These are phyloP conservation scores for Sarotherodon lohbergeri DNA, from an alignment of 2,113 vertebrate genomes.

Conservation along the genomic window DNA sequence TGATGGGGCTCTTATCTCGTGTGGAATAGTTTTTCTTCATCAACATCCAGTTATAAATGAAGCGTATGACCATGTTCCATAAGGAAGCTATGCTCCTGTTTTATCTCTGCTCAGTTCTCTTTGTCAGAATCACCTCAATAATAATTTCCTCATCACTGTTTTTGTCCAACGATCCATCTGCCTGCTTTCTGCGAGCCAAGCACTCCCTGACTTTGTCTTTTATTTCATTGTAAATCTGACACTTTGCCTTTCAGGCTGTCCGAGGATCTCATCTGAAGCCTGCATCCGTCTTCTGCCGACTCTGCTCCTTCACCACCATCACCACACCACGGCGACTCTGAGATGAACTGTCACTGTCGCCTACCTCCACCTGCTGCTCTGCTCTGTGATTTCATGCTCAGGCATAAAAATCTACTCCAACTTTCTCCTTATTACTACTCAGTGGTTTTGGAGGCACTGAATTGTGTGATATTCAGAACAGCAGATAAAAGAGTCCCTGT, in stretches of 20 bases:
- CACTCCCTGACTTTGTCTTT: not conserved
- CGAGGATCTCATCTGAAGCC: not conserved
- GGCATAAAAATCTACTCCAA: not conserved
- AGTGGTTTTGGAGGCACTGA: not conserved
- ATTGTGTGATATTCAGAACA: rapidly evolving
- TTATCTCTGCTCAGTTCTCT: not conserved
- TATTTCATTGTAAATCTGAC: rapidly evolving
- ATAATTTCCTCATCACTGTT: not conserved
- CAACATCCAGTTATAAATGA: not conserved
- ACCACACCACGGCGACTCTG: not conserved
- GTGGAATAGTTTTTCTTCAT: not conserved
- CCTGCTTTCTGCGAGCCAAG: not conserved
- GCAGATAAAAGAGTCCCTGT: rapidly evolving
- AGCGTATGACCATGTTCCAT: not conserved
- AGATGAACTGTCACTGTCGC: not conserved
- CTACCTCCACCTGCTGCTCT: not conserved
- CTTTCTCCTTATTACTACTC: rapidly evolving
- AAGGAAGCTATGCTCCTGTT: not conserved
- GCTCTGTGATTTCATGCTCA: not conserved
- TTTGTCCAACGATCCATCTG: not conserved
- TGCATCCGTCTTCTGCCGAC: not conserved
- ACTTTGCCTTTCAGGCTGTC: not conserved
- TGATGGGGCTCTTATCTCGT: not conserved
- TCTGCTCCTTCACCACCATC: rapidly evolving
- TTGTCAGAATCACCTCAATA: not conserved